Percentiles rank a stretch among this genome's conserved stretches.
Conservation (phyloP, 2,888 invertebrate genomes). For the Heteropelma amictum region DNA sequence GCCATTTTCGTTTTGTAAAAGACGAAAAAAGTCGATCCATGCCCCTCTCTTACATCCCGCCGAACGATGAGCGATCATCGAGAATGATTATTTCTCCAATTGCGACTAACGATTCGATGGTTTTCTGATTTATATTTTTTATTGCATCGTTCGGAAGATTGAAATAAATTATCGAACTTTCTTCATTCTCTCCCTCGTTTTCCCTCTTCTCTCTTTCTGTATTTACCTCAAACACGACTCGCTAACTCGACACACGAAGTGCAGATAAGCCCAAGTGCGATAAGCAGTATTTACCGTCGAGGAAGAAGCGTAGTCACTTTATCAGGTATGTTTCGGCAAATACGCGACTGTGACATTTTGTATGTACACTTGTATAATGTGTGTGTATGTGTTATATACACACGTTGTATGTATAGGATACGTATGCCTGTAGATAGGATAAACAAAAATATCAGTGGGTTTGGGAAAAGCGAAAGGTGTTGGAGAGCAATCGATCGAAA, state of each 20-base stretch:
- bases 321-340: conserved; percentile 30
- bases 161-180: not conserved
- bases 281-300: conserved; percentile 15
- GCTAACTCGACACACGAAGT: conserved; percentile 1
- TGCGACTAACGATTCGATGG: too few species aligned
- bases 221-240: not conserved
- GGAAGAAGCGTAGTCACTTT: conserved; percentile 8
- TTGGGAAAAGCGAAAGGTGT: conserved; percentile 18
- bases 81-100: too few species aligned
- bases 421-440: too few species aligned
- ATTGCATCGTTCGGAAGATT: not conserved
- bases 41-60: too few species aligned
- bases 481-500: conserved; percentile 6
- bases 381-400: not conserved
- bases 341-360: conserved; percentile 18
- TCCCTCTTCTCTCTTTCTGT: not conserved
- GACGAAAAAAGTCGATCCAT: too few species aligned
- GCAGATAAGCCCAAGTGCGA: conserved; percentile 8
- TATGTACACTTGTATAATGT: not conserved
- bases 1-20: too few species aligned
- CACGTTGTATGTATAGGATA: not conserved
- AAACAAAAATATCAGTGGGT: not conserved
- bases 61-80: too few species aligned
- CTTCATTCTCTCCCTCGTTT: not conserved
- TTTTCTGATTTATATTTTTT: too few species aligned